Percentiles rank a stretch among this genome's conserved stretches.
Evolutionary conservation across 2,113 vertebrate species (phyloP).

Genomic region (Isichthys henryi): DNA sequence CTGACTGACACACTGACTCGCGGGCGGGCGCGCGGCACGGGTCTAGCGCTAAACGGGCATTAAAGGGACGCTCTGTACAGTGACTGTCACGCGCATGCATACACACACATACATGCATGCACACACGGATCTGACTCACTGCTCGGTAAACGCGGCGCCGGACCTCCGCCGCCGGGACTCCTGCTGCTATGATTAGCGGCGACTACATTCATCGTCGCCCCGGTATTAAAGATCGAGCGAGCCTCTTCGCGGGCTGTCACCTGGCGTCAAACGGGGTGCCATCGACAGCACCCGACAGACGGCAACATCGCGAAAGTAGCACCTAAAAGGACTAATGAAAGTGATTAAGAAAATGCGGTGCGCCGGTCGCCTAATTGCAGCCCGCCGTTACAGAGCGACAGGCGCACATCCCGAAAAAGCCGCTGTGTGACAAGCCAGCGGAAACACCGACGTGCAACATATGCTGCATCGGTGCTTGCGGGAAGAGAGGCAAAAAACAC

Average conservation of each 20-base stretch:
- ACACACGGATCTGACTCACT: conserved; percentile 37
- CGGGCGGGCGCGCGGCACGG: not conserved
- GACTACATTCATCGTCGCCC: conserved; percentile 29
- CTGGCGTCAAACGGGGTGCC: conserved; percentile 10
- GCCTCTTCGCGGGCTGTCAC: not conserved
- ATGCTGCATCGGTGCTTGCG: not conserved
- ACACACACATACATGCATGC: not conserved
- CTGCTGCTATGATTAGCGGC: conserved; percentile 29
- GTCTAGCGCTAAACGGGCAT: conserved; percentile 13
- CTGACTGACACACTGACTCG: conserved; percentile 13
- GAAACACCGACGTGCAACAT: conserved; percentile 10
- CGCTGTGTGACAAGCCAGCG: not conserved
- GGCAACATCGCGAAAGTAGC: conserved; percentile 10
- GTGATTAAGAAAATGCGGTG: not conserved
- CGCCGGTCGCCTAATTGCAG: not conserved
- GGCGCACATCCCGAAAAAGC: not conserved
- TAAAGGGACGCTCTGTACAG: not conserved
- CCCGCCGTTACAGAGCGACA: not conserved
- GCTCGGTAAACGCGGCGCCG: conserved; percentile 38
- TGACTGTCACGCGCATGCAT: not conserved
- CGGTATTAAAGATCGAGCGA: not conserved
- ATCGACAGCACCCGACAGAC: not conserved
- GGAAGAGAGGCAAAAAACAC: not conserved
- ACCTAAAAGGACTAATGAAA: not conserved
- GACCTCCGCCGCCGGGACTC: conserved; percentile 24